phyloP scores from a whole-genome alignment of 2,113 vertebrate genomes.

The Odontesthes bonariensis region DNA sequence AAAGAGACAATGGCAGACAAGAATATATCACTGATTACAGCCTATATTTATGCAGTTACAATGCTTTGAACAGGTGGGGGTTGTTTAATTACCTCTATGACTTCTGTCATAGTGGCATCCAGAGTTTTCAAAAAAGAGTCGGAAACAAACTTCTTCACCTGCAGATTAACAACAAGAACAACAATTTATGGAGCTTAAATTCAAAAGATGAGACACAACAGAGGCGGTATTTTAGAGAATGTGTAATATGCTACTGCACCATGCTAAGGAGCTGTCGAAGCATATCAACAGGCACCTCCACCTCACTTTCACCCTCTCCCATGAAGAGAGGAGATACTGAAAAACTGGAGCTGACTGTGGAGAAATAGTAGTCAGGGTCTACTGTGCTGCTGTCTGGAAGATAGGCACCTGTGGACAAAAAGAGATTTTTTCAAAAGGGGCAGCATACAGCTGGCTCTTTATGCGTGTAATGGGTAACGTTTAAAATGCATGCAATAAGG shows the following conservation, averaged over 20 bases:
- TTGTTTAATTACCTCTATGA: constrained; percentile 84
- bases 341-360: constrained; percentile 94
- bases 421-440: not conserved
- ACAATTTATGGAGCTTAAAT: not conserved
- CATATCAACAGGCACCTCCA: constrained; percentile 88
- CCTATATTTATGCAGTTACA: not conserved
- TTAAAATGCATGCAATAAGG: not conserved
- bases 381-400: constrained; percentile 87
- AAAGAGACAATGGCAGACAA: constrained; percentile 32
- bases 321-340: constrained; percentile 93
- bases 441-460: not conserved
- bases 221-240: not conserved
- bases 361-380: constrained; percentile 94
- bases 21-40: constrained; percentile 16
- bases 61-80: not conserved
- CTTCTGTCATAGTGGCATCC: constrained; percentile 83
- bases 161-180: not conserved
- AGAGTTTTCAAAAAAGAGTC: constrained; percentile 89
- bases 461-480: not conserved
- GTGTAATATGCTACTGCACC: constrained; percentile 75
- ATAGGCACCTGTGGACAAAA: constrained; percentile 83
- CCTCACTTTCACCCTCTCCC: constrained; percentile 87
- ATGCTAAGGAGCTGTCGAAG: constrained; percentile 89
- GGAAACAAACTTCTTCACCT: constrained; percentile 86
- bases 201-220: not conserved